phyloP scores from a whole-genome alignment of 2,888 invertebrate genomes.

The Drosophila cognata region DNA sequence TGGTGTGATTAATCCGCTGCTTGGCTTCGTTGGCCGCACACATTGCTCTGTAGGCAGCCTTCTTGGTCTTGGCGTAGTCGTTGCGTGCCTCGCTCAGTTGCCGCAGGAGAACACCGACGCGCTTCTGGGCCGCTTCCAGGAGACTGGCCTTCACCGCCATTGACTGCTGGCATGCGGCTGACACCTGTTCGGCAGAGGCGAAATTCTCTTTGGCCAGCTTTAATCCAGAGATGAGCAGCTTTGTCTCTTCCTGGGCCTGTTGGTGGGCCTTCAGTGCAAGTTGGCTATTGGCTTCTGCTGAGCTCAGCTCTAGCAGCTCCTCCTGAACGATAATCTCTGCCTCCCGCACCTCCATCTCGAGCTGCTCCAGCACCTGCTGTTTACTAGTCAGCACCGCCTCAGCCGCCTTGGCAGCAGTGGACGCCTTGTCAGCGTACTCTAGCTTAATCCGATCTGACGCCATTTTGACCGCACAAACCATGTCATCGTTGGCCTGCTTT shows the following conservation, averaged over 20 bases:
- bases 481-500: slow-evolving; percentile 79
- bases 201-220: slow-evolving; percentile 86
- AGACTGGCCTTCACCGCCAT: slow-evolving; percentile 88
- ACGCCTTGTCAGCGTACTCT: slow-evolving; percentile 89
- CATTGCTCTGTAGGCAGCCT: too few species aligned
- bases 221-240: slow-evolving; percentile 84
- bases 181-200: slow-evolving; percentile 87
- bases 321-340: slow-evolving; percentile 87
- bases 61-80: too few species aligned
- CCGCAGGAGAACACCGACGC: slow-evolving; percentile 87
- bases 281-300: slow-evolving; percentile 87
- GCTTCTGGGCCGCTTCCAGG: slow-evolving; percentile 88
- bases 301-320: slow-evolving; percentile 87
- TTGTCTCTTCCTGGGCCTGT: slow-evolving; percentile 86
- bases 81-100: too few species aligned
- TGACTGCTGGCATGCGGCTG: slow-evolving; percentile 87
- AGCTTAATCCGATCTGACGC: slow-evolving; percentile 89
- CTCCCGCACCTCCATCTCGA: slow-evolving; percentile 89
- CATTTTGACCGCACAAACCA: slow-evolving; percentile 89
- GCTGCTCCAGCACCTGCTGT: slow-evolving; percentile 88
- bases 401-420: slow-evolving; percentile 89
- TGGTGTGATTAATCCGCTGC: too few species aligned
- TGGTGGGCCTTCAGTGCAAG: slow-evolving; percentile 87
- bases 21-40: too few species aligned
- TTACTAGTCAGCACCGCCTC: slow-evolving; percentile 89